Conservation (phyloP, 2,888 invertebrate species). For the Drosophila anomalata region DNA sequence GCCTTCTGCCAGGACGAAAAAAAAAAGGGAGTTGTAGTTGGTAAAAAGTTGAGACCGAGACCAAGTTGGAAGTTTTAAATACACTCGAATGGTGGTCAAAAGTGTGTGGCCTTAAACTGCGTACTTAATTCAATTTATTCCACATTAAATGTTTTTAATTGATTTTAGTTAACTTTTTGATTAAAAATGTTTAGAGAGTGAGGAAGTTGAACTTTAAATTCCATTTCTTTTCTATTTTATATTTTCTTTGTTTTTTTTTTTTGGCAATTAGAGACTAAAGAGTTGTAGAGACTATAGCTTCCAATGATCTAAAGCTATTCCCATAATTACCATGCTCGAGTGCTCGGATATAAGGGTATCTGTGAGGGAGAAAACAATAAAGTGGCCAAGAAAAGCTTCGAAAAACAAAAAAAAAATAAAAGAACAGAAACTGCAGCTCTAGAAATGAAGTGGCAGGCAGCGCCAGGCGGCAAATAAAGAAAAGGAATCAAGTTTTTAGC, state of each 20-base stretch:
- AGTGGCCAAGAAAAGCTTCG: neutral
- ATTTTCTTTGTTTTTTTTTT: too few species aligned
- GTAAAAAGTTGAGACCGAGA: conserved; percentile 5
- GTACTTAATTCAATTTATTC: neutral
- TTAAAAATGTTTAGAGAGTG: neutral
- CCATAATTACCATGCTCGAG: conserved; percentile 10
- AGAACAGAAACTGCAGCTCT: conserved; percentile 1
- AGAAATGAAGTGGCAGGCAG: neutral
- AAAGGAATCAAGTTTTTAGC: conserved; percentile 40
- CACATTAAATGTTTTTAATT: conserved; percentile 1
- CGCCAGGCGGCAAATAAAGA: conserved; percentile 6
- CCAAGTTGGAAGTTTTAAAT: conserved; percentile 2
- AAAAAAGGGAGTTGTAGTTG: neutral
- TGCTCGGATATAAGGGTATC: neutral
- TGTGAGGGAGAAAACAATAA: conserved; percentile 10
- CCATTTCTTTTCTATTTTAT: too few species aligned
- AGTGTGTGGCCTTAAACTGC: neutral
- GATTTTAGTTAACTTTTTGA: neutral
- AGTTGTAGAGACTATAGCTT: too few species aligned
- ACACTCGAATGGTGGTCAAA: conserved; percentile 14
- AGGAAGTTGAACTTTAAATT: too few species aligned
- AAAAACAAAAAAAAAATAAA: neutral
- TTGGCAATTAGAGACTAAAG: too few species aligned
- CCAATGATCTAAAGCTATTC: neutral
- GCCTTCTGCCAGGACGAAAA: conserved; percentile 7